A percentile compares a stretch with the other conserved stretches of the same genome.
Conservation (phyloP, 2,888 invertebrate genomes). For the Hirtodrosophila cameraria region DNA sequence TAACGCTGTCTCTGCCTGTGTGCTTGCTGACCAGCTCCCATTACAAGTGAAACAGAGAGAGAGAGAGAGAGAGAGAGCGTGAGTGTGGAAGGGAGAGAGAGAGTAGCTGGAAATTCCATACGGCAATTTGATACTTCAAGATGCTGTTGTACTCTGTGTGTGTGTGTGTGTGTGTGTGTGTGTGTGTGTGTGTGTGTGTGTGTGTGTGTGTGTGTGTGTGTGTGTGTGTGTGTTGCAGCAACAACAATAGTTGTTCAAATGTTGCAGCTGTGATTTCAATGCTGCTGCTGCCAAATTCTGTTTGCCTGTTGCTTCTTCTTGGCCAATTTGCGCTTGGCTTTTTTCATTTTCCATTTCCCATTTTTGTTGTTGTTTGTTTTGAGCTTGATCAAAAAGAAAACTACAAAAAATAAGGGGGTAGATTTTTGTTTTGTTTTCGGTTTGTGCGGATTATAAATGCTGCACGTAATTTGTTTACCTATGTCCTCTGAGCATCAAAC, state of each 20-base stretch:
- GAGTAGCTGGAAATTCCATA: slow-evolving; percentile 29
- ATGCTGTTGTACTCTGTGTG: slow-evolving; percentile 4
- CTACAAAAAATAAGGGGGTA: slow-evolving; percentile 4
- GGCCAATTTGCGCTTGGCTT: slow-evolving; percentile 15
- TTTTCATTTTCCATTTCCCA: neutral
- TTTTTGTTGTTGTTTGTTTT: neutral
- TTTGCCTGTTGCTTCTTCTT: slow-evolving; percentile 16
- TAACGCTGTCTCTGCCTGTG: slow-evolving; percentile 21
- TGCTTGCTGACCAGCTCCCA: slow-evolving; percentile 43
- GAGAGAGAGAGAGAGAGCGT: slow-evolving; percentile 2
- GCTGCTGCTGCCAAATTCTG: slow-evolving; percentile 24
- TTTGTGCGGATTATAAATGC: slow-evolving; percentile 59
- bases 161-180: neutral
- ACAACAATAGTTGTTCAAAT: slow-evolving; percentile 17
- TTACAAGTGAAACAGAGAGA: slow-evolving; percentile 43
- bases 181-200: slow-evolving; percentile 4
- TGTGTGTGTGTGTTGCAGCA: slow-evolving; percentile 2
- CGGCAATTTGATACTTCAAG: slow-evolving; percentile 53
- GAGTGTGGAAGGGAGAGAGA: neutral
- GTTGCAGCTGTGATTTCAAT: slow-evolving; percentile 25
- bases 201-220: slow-evolving; percentile 5
- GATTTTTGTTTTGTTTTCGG: slow-evolving; percentile 10
- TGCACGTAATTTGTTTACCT: slow-evolving; percentile 68
- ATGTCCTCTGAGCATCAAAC: slow-evolving; percentile 54
- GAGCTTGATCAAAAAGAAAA: slow-evolving; percentile 1